These are phyloP conservation scores for Amphiura filiformis DNA, from an alignment of 35 echinoderm and acorn worm genomes.

Conservation along the genomic window DNA sequence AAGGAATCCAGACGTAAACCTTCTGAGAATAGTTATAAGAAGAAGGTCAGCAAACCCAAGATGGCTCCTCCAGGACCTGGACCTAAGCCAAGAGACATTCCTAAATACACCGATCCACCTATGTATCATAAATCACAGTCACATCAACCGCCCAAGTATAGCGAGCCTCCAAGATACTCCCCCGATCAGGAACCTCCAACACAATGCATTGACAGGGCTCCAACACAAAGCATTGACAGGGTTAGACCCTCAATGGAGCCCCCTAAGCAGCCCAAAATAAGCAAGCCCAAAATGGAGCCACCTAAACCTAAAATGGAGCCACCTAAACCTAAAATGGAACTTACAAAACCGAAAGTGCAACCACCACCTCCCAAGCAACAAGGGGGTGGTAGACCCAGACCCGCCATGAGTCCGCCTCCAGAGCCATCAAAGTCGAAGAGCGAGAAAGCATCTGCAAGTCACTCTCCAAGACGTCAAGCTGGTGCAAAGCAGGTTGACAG, in stretches of 20 bases:
- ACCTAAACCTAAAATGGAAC: background rate
- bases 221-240: background rate
- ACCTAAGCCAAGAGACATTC: background rate
- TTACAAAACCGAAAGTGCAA: background rate
- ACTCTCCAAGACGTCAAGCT: background rate
- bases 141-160: background rate
- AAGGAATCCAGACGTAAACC: background rate
- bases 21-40: background rate
- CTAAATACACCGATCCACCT: background rate
- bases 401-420: background rate
- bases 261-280: background rate
- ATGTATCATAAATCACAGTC: background rate
- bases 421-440: too few species aligned
- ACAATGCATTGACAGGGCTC: background rate
- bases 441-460: too few species aligned
- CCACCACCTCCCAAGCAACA: background rate
- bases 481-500: background rate
- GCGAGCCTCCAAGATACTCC: background rate
- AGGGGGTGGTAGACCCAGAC: background rate
- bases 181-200: background rate
- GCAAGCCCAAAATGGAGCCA: background rate
- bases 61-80: background rate
- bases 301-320: background rate
- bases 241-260: background rate
- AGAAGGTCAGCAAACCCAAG: background rate